Evolutionary conservation across 2,888 invertebrate genomes (phyloP).

Genomic region (Andrena dorsata): DNA sequence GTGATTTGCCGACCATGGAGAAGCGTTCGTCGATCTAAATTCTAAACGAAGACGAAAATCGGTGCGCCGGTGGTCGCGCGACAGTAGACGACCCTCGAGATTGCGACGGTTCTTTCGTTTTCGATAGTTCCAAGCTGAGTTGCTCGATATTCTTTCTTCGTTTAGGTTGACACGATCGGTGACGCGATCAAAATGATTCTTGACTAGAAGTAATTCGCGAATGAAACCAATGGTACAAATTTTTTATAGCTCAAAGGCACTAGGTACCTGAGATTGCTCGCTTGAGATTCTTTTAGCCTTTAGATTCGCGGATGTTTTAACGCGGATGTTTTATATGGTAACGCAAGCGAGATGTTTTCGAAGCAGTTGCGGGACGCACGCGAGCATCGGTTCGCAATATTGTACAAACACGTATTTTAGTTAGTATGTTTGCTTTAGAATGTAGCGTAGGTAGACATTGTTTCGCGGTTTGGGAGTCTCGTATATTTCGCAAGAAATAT

Average conservation of each 20-base stretch:
- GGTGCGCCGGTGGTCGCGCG: no score
- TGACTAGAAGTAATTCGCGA: not conserved
- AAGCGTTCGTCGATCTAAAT: not conserved
- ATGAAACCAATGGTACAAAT: not conserved
- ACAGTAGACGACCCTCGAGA: not conserved
- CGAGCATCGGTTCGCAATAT: not conserved
- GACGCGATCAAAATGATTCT: not conserved
- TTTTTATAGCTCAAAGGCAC: not conserved
- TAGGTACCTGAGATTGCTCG: not conserved
- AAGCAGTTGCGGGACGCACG: not conserved
- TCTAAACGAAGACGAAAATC: conserved; percentile 2
- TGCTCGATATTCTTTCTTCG: not conserved
- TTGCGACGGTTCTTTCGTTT: not conserved
- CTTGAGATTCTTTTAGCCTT: not conserved
- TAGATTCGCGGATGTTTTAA: not conserved
- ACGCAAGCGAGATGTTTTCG: not conserved
- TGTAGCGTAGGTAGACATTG: not conserved
- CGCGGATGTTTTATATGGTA: not conserved
- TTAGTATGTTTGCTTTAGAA: not conserved
- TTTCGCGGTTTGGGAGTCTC: conserved; percentile 49
- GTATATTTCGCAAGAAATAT: conserved; percentile 67
- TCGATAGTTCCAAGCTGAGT: not conserved
- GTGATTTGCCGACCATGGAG: not conserved
- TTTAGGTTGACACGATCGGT: not conserved
- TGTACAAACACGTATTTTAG: conserved; percentile 9